Evolutionary conservation across 2,888 invertebrate species (phyloP), one percentile per base, ranked within the genome.

Genomic region (Tachina lurida): DNA sequence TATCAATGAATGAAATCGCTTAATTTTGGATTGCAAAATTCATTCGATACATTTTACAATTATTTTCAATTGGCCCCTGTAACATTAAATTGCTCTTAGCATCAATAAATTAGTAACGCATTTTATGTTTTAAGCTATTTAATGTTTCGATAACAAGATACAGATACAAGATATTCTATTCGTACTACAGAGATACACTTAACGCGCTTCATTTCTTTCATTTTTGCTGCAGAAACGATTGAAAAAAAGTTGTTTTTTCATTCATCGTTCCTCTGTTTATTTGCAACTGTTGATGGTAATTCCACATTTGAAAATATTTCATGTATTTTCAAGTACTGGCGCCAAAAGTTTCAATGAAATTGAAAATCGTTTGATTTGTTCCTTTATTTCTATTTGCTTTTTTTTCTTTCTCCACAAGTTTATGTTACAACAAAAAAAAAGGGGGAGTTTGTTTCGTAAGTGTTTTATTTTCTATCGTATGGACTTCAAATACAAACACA

Each of bases 331-430:
- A 78, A 86, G 87, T 79, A 81, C 73, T 88, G 89, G 89, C 90
- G 90, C 89, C 89, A 90, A 88, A 88, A 87, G 87, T 88, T 87
- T 87, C 84, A 47, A 68, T 75, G 9, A 56, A 81, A 81, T 70
- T 81, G 60, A 81, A 81, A 74, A 67, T 45, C 63, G n/a, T 56
- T 62, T 76, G 56, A 49, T 43, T 62, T 22, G 62, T 63, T 52
- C 31, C n/a, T 47, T 12, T 49, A 10, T 56, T 60, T 76, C 10
- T 22, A 45, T 74, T 74, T 60, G 39, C 10, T 49, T 62, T 65
- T 60, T 22, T 45, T 54, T 62, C 15, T 63, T 31, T n/a, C n/a
- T 60, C 31, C 13, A 45, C 47, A 67, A 73, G 49, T 79, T 58
- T 43, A 13, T 54, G 15, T 5, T 67, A 12, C 54, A 15, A 43